phyloP scores from a whole-genome alignment of 2,888 invertebrate genomes.

The Aphelenchoides bicaudatus region DNA sequence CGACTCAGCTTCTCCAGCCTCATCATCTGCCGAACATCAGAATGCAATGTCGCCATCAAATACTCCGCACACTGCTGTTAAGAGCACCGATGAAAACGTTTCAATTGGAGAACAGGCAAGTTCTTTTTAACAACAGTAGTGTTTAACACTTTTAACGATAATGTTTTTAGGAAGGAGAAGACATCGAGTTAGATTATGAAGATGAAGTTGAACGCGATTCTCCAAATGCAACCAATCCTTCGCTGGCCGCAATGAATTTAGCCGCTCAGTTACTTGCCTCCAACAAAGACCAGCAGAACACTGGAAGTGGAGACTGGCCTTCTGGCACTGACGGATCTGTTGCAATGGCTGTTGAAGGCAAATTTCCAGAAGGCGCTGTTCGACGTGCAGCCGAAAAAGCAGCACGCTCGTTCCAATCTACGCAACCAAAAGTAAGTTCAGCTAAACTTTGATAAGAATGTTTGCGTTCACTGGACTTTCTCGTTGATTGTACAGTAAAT shows the following conservation, averaged over 20 bases:
- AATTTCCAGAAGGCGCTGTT: conserved; percentile 57
- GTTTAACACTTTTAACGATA: no score
- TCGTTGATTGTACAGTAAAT: no score
- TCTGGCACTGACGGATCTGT: conserved; percentile 14
- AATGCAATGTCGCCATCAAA: no score
- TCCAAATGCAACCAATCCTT: conserved; percentile 16
- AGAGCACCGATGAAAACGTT: no score
- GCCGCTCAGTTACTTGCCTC: conserved; percentile 4
- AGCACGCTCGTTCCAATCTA: conserved; percentile 54
- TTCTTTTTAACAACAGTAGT: no score
- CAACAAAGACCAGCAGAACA: conserved; percentile 10
- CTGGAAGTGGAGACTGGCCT: conserved; percentile 19
- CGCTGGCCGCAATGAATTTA: conserved; percentile 1
- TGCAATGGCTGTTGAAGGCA: conserved; percentile 23
- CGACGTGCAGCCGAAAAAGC: conserved; percentile 59
- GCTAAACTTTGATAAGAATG: no score
- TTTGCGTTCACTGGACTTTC: no score
- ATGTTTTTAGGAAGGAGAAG: conserved; percentile 21
- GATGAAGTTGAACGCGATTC: conserved; percentile 23
- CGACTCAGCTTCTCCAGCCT: no score
- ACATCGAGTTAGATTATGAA: conserved; percentile 24
- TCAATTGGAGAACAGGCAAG: no score
- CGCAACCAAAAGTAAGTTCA: conserved; percentile 56
- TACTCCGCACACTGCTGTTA: no score
- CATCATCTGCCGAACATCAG: no score